Conservation (phyloP, 2,113 vertebrate genomes). For the Redunca redunca region DNA sequence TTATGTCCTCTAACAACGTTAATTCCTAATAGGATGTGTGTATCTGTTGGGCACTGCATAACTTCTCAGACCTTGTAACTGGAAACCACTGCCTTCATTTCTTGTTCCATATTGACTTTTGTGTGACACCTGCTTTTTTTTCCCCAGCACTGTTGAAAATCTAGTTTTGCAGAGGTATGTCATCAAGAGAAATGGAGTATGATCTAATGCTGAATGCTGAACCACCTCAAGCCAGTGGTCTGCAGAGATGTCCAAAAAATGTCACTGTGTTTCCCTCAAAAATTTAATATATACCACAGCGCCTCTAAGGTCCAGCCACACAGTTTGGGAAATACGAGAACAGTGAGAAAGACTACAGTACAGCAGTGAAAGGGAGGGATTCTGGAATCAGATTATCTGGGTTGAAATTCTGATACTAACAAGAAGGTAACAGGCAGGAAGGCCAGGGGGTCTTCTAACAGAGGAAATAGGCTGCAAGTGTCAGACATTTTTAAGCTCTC, state of each 20-base stretch:
- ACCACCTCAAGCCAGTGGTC: not conserved
- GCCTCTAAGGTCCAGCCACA: not conserved
- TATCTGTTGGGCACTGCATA: not conserved
- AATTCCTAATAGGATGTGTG: not conserved
- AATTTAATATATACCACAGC: not conserved
- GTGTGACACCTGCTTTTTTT: not conserved
- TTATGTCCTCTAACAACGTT: not conserved
- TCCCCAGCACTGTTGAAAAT: not conserved
- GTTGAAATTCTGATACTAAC: not conserved
- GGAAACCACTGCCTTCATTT: not conserved
- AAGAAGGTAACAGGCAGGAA: not conserved
- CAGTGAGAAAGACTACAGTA: rapidly evolving
- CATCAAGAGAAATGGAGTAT: not conserved
- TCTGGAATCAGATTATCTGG: not conserved
- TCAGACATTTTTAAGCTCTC: not conserved
- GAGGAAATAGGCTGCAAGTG: not conserved
- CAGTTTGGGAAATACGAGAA: not conserved
- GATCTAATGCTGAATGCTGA: not conserved
- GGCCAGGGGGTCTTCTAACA: not conserved
- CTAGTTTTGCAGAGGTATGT: not conserved
- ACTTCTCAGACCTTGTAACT: not conserved
- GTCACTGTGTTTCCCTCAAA: not conserved
- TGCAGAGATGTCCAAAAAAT: not conserved
- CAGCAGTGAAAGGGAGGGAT: not conserved
- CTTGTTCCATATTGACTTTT: not conserved